Conservation (phyloP, 2,888 invertebrate genomes). For the Fabriciana adippe region DNA sequence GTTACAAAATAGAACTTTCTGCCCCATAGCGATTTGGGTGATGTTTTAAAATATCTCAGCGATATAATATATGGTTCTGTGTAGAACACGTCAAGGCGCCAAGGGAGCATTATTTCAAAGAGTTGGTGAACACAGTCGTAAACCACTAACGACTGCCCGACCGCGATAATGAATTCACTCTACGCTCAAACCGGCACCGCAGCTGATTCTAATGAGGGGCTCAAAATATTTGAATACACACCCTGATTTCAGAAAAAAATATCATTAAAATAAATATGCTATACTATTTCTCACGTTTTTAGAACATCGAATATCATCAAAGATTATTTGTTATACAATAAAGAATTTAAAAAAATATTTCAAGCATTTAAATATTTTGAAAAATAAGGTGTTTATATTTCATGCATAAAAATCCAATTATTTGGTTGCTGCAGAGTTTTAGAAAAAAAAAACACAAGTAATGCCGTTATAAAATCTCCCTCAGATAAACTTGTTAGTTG, state of each 20-base stretch:
- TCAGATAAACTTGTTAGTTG: conserved; percentile 32
- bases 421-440: conserved; percentile 1
- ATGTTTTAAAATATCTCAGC: conserved; percentile 35
- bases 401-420: conserved; percentile 23
- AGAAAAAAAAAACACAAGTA: conserved; percentile 13
- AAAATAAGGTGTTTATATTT: too few species aligned
- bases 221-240: conserved; percentile 55
- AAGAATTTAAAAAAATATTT: not conserved
- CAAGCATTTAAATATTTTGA: not conserved
- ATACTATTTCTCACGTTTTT: not conserved
- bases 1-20: conserved; percentile 23
- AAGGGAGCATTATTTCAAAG: conserved; percentile 73
- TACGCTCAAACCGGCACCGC: conserved; percentile 61
- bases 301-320: not conserved
- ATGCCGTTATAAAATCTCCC: conserved; percentile 13
- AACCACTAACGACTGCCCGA: conserved; percentile 76
- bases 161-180: conserved; percentile 75
- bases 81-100: conserved; percentile 55
- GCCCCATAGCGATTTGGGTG: conserved; percentile 16
- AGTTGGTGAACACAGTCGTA: conserved; percentile 71
- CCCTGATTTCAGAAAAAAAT: conserved; percentile 44
- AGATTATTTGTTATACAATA: not conserved
- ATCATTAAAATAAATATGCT: conserved; percentile 43
- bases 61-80: conserved; percentile 39
- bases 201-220: conserved; percentile 55